These are phyloP conservation scores for Aphidius colemani DNA, from an alignment of 2,888 invertebrate genomes.

Conservation along the genomic window DNA sequence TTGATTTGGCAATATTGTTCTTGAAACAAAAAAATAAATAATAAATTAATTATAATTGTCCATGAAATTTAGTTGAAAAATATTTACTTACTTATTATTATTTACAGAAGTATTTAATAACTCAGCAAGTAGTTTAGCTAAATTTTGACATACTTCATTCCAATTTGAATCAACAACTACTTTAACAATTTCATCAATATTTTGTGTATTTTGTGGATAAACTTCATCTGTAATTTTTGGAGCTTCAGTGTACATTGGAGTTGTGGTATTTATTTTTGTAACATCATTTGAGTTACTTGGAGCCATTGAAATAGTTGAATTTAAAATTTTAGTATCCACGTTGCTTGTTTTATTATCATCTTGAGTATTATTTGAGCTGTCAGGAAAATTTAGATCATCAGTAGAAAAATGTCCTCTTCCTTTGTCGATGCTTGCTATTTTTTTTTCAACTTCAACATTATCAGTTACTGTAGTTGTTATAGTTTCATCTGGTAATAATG, in stretches of 20 bases:
- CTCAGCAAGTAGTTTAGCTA: slow-evolving; percentile 44
- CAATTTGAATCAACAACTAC: slow-evolving; percentile 48
- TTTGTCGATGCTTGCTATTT: neutral
- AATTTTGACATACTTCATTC: slow-evolving; percentile 47
- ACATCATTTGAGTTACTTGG: slow-evolving; percentile 1
- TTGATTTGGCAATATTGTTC: slow-evolving; percentile 32
- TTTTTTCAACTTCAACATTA: neutral
- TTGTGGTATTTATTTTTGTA: slow-evolving; percentile 14
- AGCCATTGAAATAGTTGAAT: slow-evolving; percentile 1
- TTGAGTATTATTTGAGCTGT: neutral
- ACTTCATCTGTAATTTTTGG: slow-evolving; percentile 6
- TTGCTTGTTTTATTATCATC: slow-evolving; percentile 22
- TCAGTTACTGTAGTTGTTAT: slow-evolving; percentile 1
- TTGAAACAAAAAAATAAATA: neutral
- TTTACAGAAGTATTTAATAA: slow-evolving; percentile 37
- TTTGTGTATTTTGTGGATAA: slow-evolving; percentile 32
- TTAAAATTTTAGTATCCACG: slow-evolving; percentile 3
- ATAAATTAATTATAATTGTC: neutral
- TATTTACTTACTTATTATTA: slow-evolving; percentile 44
- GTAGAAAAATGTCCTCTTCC: neutral
- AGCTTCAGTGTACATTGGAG: slow-evolving; percentile 25
- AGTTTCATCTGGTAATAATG: slow-evolving; percentile 15
- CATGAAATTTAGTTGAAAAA: neutral
- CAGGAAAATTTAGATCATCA: neutral
- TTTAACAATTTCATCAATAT: slow-evolving; percentile 44